These are phyloP conservation scores for Pseudococcus jackbeardsleyi DNA, from an alignment of 2,888 invertebrate genomes.

Conservation along the genomic window DNA sequence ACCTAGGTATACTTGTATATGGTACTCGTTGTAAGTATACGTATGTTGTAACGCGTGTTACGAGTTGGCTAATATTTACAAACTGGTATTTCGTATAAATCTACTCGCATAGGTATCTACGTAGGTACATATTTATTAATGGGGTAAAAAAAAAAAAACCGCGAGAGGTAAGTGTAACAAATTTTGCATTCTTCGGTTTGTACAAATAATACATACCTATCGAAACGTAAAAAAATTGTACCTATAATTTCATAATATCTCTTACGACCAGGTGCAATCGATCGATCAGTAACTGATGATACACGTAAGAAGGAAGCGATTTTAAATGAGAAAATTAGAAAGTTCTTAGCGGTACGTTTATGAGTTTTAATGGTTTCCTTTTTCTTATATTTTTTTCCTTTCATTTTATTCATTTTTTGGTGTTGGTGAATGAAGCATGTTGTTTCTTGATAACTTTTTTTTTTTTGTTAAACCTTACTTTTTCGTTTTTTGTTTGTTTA, in stretches of 20 bases:
- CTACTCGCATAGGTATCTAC: not conserved
- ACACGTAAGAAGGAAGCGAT: slow-evolving; percentile 84
- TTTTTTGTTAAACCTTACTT: slow-evolving; percentile 54
- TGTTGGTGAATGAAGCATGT: slow-evolving; percentile 62
- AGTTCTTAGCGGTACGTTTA: slow-evolving; percentile 82
- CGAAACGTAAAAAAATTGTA: slow-evolving; percentile 9
- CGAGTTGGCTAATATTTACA: not conserved
- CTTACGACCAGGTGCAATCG: slow-evolving; percentile 63
- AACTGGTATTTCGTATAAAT: not conserved
- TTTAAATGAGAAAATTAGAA: slow-evolving; percentile 93
- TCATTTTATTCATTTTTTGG: slow-evolving; percentile 66
- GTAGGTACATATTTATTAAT: slow-evolving; percentile 11
- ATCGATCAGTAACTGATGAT: slow-evolving; percentile 64
- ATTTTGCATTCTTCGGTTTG: not conserved
- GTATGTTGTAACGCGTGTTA: not conserved
- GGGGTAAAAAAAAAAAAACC: not conserved
- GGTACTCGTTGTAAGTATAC: no score
- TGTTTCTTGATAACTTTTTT: slow-evolving; percentile 66
- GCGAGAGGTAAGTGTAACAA: slow-evolving; percentile 22
- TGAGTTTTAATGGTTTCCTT: slow-evolving; percentile 64
- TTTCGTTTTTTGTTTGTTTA: slow-evolving; percentile 65
- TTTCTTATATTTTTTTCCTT: slow-evolving; percentile 58
- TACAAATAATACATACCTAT: not conserved
- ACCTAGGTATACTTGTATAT: not conserved
- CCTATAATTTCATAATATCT: slow-evolving; percentile 49